A percentile compares a stretch with the other conserved stretches of the same genome.
Evolutionary conservation across 2,113 vertebrate species (phyloP).

Genomic region (Pelecanoides urinatrix): DNA sequence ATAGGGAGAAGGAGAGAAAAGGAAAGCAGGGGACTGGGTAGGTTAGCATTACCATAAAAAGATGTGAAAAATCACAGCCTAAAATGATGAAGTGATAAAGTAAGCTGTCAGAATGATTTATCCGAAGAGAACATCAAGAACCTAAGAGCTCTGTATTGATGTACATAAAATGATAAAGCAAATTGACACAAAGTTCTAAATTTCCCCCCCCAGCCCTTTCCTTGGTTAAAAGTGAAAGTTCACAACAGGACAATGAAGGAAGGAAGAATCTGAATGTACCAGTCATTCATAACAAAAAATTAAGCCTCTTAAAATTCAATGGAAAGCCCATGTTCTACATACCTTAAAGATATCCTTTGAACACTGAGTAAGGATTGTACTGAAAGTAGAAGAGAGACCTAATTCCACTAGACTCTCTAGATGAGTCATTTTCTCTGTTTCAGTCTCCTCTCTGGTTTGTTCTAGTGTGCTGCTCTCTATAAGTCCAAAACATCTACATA

Average conservation of each 20-base stretch:
- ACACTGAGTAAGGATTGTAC: conserved; percentile 96
- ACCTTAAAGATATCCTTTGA: conserved; percentile 98
- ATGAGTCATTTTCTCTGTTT: conserved; percentile 99
- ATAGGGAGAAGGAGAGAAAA: not conserved
- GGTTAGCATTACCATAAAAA: not conserved
- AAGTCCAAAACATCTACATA: conserved; percentile 92
- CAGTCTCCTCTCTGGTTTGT: conserved; percentile 95
- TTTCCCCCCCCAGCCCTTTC: not conserved
- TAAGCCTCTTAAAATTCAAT: not conserved
- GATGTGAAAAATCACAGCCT: not conserved
- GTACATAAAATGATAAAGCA: not conserved
- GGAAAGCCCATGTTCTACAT: not conserved
- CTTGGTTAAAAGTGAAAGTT: not conserved
- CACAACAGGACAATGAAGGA: not conserved
- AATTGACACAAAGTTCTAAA: accelerated
- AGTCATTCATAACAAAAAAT: not conserved
- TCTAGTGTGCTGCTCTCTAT: conserved; percentile 98
- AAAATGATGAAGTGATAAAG: not conserved
- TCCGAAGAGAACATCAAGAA: not conserved
- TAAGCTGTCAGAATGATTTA: not conserved
- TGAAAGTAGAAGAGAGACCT: conserved; percentile 96
- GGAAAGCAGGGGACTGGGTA: not conserved
- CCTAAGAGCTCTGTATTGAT: not conserved
- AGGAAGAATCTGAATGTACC: not conserved
- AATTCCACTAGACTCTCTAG: conserved; percentile 95